Percentiles rank a stretch among this genome's conserved stretches.
phyloP scores from a whole-genome alignment of 37 sponge, comb jelly and placozoan species.

The Diacarnus erythraeanus region DNA sequence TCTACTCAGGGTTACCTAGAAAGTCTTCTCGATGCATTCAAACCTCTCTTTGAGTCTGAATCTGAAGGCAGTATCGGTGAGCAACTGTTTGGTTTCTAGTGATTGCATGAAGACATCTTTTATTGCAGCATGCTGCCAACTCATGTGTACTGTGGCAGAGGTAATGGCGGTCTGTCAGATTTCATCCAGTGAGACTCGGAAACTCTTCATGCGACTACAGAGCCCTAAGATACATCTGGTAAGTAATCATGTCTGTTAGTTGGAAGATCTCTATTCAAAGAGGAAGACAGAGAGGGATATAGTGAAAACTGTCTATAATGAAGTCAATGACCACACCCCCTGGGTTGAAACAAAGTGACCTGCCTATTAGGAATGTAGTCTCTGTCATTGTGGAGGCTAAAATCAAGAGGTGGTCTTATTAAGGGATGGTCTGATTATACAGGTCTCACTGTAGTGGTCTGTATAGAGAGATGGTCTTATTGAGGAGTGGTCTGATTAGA shows the following conservation, averaged over 20 bases:
- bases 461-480: too few relatives aligned
- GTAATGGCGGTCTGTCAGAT: conserved; percentile 45
- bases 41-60: conserved; percentile 23
- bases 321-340: too few relatives aligned
- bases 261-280: too few relatives aligned
- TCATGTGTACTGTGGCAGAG: conserved; percentile 53
- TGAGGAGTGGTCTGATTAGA: too few relatives aligned
- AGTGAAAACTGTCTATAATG: too few relatives aligned
- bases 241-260: conserved; percentile 8
- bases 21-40: conserved; percentile 44
- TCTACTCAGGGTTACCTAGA: conserved; percentile 38
- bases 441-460: too few relatives aligned
- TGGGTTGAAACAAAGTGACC: too few relatives aligned
- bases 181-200: conserved; percentile 51
- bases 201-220: conserved; percentile 54
- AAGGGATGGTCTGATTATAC: too few relatives aligned
- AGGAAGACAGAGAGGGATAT: too few relatives aligned
- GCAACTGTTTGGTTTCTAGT: background rate
- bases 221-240: conserved; percentile 26
- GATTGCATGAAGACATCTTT: background rate
- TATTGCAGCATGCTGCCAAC: conserved; percentile 44
- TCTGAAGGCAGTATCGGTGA: conserved; percentile 61
- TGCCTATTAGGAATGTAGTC: background rate
- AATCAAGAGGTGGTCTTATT: too few relatives aligned
- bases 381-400: background rate